phyloP scores from a whole-genome alignment of 2,113 vertebrate genomes.

The Bufo bufo region DNA sequence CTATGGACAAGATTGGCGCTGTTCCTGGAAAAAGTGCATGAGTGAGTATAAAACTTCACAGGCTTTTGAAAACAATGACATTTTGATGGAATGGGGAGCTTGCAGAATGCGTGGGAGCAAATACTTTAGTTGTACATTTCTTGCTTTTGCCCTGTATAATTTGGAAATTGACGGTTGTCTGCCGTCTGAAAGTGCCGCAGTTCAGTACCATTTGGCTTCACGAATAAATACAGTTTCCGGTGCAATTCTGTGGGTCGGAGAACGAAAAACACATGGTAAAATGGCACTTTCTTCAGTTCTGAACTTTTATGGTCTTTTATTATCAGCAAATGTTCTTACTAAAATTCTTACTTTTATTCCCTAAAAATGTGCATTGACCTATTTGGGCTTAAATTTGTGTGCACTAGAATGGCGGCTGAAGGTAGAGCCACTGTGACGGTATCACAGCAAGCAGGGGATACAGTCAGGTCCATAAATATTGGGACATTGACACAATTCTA shows the following conservation, averaged over 20 bases:
- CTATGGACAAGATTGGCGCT: no score
- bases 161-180: slow-evolving; percentile 1
- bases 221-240: slow-evolving; percentile 4
- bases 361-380: background rate
- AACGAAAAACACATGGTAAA: slow-evolving; percentile 8
- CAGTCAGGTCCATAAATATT: no score
- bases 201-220: background rate
- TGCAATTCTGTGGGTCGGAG: background rate
- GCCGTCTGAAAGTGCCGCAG: background rate
- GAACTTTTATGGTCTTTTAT: background rate
- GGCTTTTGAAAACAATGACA: background rate
- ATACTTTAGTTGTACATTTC: background rate
- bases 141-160: slow-evolving; percentile 16
- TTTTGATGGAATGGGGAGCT: background rate
- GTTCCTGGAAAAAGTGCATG: no score
- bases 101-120: background rate
- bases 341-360: background rate
- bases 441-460: background rate
- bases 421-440: background rate
- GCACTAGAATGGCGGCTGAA: background rate
- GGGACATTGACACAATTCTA: no score
- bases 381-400: background rate
- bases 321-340: background rate
- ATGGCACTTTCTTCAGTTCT: background rate
- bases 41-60: background rate